Evolutionary conservation across 1,140 invertebrate species (phyloP).

Genomic region (Mya arenaria): DNA sequence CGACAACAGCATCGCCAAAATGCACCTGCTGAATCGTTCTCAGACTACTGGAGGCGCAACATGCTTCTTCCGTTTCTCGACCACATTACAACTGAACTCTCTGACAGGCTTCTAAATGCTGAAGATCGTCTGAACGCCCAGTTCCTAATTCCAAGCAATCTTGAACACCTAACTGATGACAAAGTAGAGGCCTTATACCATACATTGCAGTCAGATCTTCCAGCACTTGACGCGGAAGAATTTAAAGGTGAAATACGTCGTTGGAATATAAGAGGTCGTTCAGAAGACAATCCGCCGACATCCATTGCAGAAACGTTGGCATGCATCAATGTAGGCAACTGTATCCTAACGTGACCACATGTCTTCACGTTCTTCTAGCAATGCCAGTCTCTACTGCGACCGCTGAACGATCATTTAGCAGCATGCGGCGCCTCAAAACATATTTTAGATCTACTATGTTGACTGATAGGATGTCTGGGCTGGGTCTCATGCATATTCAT

Average conservation of each 20-base stretch:
- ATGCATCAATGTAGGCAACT: neutral
- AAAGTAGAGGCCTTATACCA: neutral
- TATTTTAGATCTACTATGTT: constrained; percentile 19
- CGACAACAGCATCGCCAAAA: constrained; percentile 6
- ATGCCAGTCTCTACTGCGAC: constrained; percentile 20
- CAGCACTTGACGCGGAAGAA: neutral
- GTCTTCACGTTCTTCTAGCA: neutral
- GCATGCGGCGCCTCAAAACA: constrained; percentile 14
- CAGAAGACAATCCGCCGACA: neutral
- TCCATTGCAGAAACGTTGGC: neutral
- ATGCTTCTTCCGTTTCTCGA: constrained; percentile 9
- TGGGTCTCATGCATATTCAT: constrained; percentile 15
- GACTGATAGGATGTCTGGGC: constrained; percentile 10
- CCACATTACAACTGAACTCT: constrained; percentile 2
- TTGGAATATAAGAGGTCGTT: constrained; percentile 15
- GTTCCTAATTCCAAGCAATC: neutral
- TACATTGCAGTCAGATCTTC: constrained; percentile 14
- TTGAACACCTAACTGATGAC: neutral
- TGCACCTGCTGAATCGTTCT: neutral
- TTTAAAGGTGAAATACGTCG: neutral
- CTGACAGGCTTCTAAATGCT: neutral
- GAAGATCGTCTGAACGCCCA: too few species aligned
- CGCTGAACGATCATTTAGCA: constrained; percentile 17
- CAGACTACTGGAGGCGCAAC: constrained; percentile 12
- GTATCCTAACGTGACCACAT: neutral